Percentiles rank a stretch among this genome's conserved stretches.
Evolutionary conservation across 2,888 invertebrate species (phyloP).

Genomic region (Sesia apiformis): DNA sequence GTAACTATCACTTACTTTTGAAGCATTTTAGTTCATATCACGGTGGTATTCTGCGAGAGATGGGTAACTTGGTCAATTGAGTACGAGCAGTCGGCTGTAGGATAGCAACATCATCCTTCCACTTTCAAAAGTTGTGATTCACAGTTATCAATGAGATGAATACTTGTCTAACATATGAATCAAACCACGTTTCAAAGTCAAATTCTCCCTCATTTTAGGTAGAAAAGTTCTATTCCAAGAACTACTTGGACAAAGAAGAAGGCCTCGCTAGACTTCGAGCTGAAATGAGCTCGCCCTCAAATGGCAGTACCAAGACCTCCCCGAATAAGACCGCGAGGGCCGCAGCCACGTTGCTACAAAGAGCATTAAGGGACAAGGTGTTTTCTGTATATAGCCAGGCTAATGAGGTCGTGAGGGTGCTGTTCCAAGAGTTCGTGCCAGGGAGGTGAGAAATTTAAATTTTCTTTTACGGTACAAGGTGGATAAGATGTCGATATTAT

Average conservation of each 20-base stretch:
- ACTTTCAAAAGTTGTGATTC: too few species aligned
- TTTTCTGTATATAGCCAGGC: constrained; percentile 91
- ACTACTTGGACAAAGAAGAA: constrained; percentile 92
- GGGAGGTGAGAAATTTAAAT: constrained; percentile 70
- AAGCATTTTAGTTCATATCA: too few species aligned
- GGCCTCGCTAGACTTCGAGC: constrained; percentile 80
- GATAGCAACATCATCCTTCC: too few species aligned
- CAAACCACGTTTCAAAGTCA: too few species aligned
- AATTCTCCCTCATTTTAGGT: constrained; percentile 66
- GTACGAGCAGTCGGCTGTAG: too few species aligned
- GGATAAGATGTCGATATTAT: too few species aligned
- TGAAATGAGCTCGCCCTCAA: constrained; percentile 53
- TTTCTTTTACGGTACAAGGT: too few species aligned
- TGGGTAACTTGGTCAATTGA: too few species aligned
- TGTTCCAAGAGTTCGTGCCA: constrained; percentile 89
- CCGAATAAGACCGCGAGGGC: constrained; percentile 89
- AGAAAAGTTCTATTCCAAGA: constrained; percentile 92
- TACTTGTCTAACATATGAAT: too few species aligned
- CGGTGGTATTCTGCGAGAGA: too few species aligned
- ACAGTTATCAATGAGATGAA: too few species aligned
- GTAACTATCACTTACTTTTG: too few species aligned
- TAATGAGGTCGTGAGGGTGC: constrained; percentile 84
- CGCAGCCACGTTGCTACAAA: constrained; percentile 84
- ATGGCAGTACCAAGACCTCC: constrained; percentile 59
- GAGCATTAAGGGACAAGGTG: constrained; percentile 89